Percentiles rank a stretch among this genome's conserved stretches.
Conservation (phyloP, 2,888 invertebrate genomes). For the Synanthedon tipuliformis region DNA sequence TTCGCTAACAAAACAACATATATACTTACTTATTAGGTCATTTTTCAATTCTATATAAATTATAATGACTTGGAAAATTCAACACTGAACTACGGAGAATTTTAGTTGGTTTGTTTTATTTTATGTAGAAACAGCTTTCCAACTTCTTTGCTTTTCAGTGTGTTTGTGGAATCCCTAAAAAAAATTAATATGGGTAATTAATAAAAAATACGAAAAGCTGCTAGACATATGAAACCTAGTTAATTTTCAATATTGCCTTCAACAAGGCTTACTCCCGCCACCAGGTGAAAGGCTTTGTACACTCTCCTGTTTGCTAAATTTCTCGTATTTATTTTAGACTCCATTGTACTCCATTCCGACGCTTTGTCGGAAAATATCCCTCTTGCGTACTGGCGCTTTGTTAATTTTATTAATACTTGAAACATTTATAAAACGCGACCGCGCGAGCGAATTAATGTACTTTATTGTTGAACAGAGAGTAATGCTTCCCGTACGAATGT, state of each 20-base stretch:
- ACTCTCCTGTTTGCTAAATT: slow-evolving; percentile 60
- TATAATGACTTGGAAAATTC: no score
- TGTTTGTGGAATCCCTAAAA: no score
- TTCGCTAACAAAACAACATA: no score
- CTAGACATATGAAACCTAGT: slow-evolving; percentile 13
- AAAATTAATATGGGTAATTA: no score
- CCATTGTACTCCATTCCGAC: slow-evolving; percentile 57
- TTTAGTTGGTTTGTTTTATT: no score
- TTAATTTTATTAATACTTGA: slow-evolving; percentile 70
- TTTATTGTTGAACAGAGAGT: slow-evolving; percentile 63
- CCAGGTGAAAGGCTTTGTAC: slow-evolving; percentile 56
- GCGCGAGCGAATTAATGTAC: slow-evolving; percentile 64
- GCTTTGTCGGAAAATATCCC: slow-evolving; percentile 64
- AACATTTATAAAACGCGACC: slow-evolving; percentile 67
- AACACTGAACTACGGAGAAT: no score
- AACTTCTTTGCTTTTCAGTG: no score
- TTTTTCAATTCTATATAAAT: no score
- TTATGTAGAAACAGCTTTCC: no score
- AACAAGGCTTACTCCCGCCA: slow-evolving; percentile 20
- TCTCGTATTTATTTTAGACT: slow-evolving; percentile 68
- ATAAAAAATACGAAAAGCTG: slow-evolving; percentile 3
- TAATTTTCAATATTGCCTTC: slow-evolving; percentile 44
- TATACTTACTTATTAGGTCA: no score
- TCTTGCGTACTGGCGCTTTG: slow-evolving; percentile 55
- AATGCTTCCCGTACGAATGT: slow-evolving; percentile 53